These are phyloP conservation scores for Stictocephala bisonia DNA, from an alignment of 2,888 invertebrate species.

Conservation along the genomic window DNA sequence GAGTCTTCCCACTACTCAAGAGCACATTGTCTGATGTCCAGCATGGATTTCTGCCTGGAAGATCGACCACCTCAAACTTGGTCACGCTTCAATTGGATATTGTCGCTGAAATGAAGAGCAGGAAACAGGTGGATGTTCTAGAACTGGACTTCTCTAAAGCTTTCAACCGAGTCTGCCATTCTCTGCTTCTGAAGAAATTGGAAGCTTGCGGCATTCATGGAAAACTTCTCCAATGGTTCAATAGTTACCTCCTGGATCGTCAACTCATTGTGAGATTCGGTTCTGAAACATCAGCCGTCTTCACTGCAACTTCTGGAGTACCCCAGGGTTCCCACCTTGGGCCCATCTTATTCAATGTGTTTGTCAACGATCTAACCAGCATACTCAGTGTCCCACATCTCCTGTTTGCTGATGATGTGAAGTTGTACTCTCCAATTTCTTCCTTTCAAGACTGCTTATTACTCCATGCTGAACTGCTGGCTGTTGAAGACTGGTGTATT, in stretches of 20 bases:
- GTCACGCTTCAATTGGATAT: background rate
- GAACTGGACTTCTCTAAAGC: constrained; percentile 12
- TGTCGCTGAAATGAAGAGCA: background rate
- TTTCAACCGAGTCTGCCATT: constrained; percentile 5
- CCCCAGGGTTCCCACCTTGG: constrained; percentile 23
- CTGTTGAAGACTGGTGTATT: background rate
- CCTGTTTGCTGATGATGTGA: constrained; percentile 16
- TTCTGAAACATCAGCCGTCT: background rate
- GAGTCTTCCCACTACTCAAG: background rate
- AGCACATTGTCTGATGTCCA: background rate
- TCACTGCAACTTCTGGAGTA: background rate
- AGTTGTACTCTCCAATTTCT: background rate
- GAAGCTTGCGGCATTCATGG: constrained; percentile 9
- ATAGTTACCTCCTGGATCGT: background rate
- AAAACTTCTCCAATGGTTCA: background rate
- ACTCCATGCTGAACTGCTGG: background rate
- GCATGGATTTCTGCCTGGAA: constrained; percentile 1
- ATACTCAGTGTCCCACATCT: background rate
- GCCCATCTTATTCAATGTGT: constrained; percentile 5
- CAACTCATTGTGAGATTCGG: background rate
- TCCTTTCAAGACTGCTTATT: background rate
- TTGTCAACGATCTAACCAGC: constrained; percentile 4
- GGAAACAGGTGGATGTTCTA: background rate
- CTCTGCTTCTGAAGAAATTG: constrained; percentile 2
- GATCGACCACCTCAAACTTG: background rate